Evolutionary conservation across 1,140 invertebrate genomes (phyloP).

Genomic region (Maconellicoccus hirsutus): DNA sequence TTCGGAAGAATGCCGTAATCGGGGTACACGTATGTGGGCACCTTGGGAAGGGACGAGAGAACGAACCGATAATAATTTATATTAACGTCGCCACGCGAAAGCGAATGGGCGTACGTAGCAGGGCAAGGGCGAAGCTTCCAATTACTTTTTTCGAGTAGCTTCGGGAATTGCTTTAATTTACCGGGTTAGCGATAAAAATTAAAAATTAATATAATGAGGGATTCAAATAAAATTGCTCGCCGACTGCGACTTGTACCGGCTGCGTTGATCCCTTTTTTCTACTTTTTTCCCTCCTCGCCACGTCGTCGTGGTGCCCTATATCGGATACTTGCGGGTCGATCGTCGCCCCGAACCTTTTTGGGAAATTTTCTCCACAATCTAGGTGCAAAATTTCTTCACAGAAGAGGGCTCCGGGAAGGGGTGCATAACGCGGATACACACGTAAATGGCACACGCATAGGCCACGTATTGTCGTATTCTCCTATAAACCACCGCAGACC

Average conservation of each 20-base stretch:
- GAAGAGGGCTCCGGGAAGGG: not conserved
- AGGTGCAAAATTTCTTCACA: not conserved
- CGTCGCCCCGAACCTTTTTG: no score
- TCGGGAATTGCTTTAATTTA: slow-evolving; percentile 22
- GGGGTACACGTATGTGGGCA: no score
- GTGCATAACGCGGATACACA: no score
- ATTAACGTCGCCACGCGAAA: slow-evolving; percentile 4
- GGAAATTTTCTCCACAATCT: no score
- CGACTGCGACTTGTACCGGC: not conserved
- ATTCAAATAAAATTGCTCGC: slow-evolving; percentile 21
- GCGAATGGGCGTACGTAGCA: not conserved
- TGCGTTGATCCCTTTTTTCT: not conserved
- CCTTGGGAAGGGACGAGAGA: not conserved
- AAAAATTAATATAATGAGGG: slow-evolving; percentile 22
- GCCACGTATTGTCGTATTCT: no score
- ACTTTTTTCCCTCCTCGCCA: no score
- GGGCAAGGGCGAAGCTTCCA: not conserved
- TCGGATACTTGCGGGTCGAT: no score
- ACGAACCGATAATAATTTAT: slow-evolving; percentile 20
- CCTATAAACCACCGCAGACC: not conserved
- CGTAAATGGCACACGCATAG: no score
- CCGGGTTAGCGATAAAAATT: slow-evolving; percentile 20
- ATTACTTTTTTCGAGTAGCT: slow-evolving; percentile 20
- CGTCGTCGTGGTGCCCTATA: no score
- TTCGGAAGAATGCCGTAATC: no score